Conservation (phyloP, 2,888 invertebrate genomes). For the Sinopyrophorus schimmeli region DNA sequence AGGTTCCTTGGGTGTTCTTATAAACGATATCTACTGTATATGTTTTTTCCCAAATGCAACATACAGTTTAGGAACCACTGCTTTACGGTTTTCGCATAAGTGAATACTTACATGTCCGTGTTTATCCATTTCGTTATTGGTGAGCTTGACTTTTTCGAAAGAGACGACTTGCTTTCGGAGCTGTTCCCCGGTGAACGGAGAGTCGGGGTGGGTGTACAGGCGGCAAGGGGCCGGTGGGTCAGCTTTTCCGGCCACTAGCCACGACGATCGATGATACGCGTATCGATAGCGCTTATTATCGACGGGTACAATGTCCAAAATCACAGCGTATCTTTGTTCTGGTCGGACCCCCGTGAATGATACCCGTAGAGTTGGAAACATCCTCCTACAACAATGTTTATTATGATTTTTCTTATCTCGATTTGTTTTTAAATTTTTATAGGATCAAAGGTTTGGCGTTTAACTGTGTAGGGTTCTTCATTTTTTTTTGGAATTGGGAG, state of each 20-base stretch:
- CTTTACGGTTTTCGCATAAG: too few species aligned
- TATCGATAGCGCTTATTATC: conserved; percentile 79
- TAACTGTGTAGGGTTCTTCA: too few species aligned
- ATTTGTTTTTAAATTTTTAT: too few species aligned
- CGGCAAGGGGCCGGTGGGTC: conserved; percentile 74
- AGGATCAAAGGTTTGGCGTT: too few species aligned
- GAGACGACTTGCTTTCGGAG: conserved; percentile 77
- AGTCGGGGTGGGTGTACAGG: conserved; percentile 78
- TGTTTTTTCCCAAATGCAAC: too few species aligned
- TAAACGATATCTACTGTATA: too few species aligned
- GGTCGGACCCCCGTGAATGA: conserved; percentile 71
- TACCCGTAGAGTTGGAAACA: conserved; percentile 80
- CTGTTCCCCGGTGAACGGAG: conserved; percentile 79
- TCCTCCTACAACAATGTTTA: conserved; percentile 64
- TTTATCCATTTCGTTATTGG: conserved; percentile 82
- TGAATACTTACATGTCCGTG: conserved; percentile 67
- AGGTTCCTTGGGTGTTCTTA: too few species aligned
- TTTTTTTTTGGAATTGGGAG: too few species aligned
- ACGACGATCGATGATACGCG: conserved; percentile 81
- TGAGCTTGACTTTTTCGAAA: conserved; percentile 82
- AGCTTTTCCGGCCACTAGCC: conserved; percentile 82
- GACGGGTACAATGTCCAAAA: conserved; percentile 79
- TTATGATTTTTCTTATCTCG: too few species aligned
- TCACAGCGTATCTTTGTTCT: conserved; percentile 70
- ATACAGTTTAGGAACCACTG: too few species aligned